Evolutionary conservation across 2,888 invertebrate genomes (phyloP).

Genomic region (Leistus spinibarbis): DNA sequence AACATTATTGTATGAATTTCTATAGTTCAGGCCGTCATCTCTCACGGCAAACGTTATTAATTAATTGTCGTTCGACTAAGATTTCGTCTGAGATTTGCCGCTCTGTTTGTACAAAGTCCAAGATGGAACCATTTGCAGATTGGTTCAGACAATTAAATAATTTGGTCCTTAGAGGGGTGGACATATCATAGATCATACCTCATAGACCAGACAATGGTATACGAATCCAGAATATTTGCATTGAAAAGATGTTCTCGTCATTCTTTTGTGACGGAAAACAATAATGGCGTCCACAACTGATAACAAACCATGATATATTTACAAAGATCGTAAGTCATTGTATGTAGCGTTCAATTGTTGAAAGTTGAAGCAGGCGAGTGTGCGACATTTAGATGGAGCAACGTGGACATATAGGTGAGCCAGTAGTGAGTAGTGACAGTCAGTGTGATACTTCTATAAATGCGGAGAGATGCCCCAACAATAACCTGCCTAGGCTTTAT

Average conservation of each 20-base stretch:
- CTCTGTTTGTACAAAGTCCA: constrained; percentile 12
- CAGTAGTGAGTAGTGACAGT: neutral
- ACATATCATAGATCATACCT: constrained; percentile 28
- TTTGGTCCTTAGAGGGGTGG: constrained; percentile 44
- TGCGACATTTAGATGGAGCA: no score
- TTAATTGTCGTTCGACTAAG: neutral
- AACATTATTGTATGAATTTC: neutral
- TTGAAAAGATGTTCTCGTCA: no score
- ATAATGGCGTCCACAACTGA: no score
- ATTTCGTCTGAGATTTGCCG: neutral
- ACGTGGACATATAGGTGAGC: neutral
- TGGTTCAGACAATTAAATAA: constrained; percentile 52
- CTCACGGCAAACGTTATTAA: neutral
- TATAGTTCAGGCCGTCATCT: neutral
- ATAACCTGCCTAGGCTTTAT: constrained; percentile 5
- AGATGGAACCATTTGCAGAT: constrained; percentile 47
- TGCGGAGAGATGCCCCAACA: neutral
- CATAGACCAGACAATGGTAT: neutral
- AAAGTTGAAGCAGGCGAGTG: constrained; percentile 30
- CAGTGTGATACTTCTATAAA: neutral
- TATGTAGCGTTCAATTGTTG: constrained; percentile 29
- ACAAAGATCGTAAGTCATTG: constrained; percentile 3
- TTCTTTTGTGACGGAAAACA: no score
- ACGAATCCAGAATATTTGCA: neutral
- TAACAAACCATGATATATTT: neutral